A percentile compares a stretch with the other conserved stretches of the same genome.
Evolutionary conservation across 2,888 invertebrate species (phyloP).

Genomic region (Amaurobius ferox): DNA sequence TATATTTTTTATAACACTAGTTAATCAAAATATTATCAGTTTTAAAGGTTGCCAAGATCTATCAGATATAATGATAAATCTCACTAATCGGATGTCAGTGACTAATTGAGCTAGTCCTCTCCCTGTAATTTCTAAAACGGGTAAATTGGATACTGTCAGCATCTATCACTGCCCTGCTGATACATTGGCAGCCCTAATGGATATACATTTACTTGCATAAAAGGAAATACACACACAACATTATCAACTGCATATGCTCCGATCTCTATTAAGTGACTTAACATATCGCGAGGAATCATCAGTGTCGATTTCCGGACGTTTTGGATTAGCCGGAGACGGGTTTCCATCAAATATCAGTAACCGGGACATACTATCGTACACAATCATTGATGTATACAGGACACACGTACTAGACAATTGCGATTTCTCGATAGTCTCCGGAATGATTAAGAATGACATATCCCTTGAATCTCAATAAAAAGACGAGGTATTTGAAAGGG

Average conservation of each 20-base stretch:
- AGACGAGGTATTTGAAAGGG: too few relatives aligned
- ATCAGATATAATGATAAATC: too few relatives aligned
- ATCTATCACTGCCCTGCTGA: background rate
- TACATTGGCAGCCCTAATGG: background rate
- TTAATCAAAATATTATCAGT: too few relatives aligned
- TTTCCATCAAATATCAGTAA: constrained; percentile 19
- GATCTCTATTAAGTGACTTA: background rate
- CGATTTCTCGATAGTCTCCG: background rate
- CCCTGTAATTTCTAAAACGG: too few relatives aligned
- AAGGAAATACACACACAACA: background rate
- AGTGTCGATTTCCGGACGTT: constrained; percentile 21
- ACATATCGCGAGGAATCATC: constrained; percentile 11
- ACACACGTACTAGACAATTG: background rate
- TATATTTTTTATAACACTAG: too few relatives aligned
- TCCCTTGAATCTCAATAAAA: background rate
- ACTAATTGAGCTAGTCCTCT: too few relatives aligned
- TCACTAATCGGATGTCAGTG: too few relatives aligned
- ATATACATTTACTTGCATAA: background rate
- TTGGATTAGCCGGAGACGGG: constrained; percentile 7
- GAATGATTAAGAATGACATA: background rate
- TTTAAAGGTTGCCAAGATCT: too few relatives aligned
- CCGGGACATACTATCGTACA: constrained; percentile 9
- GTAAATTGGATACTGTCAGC: too few relatives aligned
- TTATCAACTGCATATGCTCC: background rate
- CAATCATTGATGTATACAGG: background rate